phyloP scores from a whole-genome alignment of 2,113 vertebrate species.

The Pseudopodoces humilis region DNA sequence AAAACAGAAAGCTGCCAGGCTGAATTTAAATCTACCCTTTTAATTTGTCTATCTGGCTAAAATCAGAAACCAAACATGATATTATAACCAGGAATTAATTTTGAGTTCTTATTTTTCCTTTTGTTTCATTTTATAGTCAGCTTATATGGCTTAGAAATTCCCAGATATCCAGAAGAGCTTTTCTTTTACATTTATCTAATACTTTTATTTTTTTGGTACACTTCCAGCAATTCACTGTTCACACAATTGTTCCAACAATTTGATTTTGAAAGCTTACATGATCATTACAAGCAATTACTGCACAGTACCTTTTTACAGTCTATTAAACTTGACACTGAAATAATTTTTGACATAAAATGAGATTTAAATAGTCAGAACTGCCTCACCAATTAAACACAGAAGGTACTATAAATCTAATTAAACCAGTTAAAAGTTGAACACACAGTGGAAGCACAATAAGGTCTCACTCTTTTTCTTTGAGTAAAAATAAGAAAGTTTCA shows the following conservation, averaged over 20 bases:
- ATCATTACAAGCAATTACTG: slow-evolving; percentile 43
- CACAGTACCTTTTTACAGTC: background rate
- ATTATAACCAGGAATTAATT: background rate
- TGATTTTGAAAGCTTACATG: background rate
- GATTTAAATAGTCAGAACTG: background rate
- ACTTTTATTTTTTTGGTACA: background rate
- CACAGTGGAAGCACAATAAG: background rate
- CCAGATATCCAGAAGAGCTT: background rate
- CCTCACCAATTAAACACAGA: background rate
- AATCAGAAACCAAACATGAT: background rate
- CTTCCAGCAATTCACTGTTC: background rate
- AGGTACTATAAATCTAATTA: background rate
- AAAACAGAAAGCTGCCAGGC: background rate
- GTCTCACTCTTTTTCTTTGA: background rate
- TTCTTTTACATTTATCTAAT: background rate
- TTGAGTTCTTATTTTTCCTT: background rate
- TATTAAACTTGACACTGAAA: slow-evolving; percentile 38
- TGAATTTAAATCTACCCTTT: background rate
- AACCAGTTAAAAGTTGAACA: slow-evolving; percentile 11
- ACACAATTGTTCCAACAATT: background rate
- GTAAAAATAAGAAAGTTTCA: background rate
- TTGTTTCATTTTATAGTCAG: background rate
- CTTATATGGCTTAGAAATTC: background rate
- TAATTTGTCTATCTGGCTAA: background rate
- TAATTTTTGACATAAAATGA: background rate